Base-by-base conservation (phyloP, 2,797 vertebrate species). In the Sternotherus odoratus region DNA sequence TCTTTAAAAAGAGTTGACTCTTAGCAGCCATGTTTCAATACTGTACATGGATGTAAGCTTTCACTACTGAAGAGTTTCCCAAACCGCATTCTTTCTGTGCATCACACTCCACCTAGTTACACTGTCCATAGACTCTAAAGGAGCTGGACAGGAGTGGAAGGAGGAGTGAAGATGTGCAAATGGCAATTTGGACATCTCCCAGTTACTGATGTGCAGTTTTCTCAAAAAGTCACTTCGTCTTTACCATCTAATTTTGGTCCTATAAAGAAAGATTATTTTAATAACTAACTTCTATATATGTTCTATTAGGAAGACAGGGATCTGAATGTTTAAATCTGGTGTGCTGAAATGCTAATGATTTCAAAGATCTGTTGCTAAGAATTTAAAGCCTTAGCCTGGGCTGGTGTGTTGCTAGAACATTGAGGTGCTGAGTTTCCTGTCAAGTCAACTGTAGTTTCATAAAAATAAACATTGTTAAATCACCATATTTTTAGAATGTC, bases 341-440 rank as follows among this genome's bases (percentile, higher is more conserved):
- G 46, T 3, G 17, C 63, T 36, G 19, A 53, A 21, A 69, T 43
- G 54, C 83, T 86, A 51, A 57, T 4, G 49, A 23, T 87, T 94
- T 93, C n/a, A 9, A 85, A 60, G 46, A 69, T 26, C 43, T 81
- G 26, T 46, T 93, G 60, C 82, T 66, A 49, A 88, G 91, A 39
- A 33, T 1, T 2, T 43, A 88, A 84, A 51, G 48, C 54, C 24
- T 77, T 50, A 43, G 63, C 49, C n/a, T 11, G 66, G 75, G 30
- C 72, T 88, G 66, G 48, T 21, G 77, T 82, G 36, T 88, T 90
- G 79, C 88, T 91, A 77, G 80, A 36, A 90, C 30, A 21, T 6
- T 69, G 49, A 92, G 36, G n/a, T 17, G 3, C n/a, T 12, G 19
- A n/a, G 79, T 93, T 96, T 97, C 80, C 86, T 87, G 33, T 69